Base-by-base conservation (phyloP, 2,113 vertebrate species). In the Todiramphus chloris region DNA sequence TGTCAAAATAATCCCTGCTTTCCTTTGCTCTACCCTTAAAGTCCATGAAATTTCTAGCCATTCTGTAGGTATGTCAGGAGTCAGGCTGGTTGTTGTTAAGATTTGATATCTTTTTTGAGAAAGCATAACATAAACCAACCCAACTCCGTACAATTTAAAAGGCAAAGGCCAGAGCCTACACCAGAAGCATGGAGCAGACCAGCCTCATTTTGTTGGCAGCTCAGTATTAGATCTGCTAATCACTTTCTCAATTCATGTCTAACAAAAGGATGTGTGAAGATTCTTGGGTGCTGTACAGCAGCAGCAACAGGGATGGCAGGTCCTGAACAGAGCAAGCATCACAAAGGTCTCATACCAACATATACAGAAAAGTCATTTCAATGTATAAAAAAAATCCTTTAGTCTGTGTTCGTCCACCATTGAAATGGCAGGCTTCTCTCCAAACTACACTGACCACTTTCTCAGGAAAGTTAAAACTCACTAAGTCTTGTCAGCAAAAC, bases 1-100 rank as follows among this genome's bases (percentile, higher is more conserved):
- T 43, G 77, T 68, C 93, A 91, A 78, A 89, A 24, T 82, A 94
- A 96, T 60, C 86, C 72, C 59, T 86, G 50, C 48, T 80, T 21
- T 92, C 83, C 72, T 94, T 81, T 0, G 0, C 44, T 80, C 48
- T 80, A 23, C 17, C 53, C 27, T 51, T 67, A 6, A 82, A n/a
- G 6, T 33, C 51, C n/a, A 55, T 5, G 7, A 44, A 39, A 72
- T 24, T 18, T 30, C 60, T 14, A 33, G 9, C 9, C 21, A 41
- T 39, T 58, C 64, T 19, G 8, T 4, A 87, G 76, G 50, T 19
- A 55, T 2, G 3, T n/a, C 59, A 83, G 5, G 2, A 92, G 46
- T 13, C 37, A 46, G 19, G 33, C 24, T 66, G n/a, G 7, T 4
- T 58, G 16, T 28, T 43, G 31, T 67, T 41, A 23, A 5, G 85